Evolutionary conservation across 2,113 vertebrate genomes (phyloP).

Genomic region (Burhinus bistriatus): DNA sequence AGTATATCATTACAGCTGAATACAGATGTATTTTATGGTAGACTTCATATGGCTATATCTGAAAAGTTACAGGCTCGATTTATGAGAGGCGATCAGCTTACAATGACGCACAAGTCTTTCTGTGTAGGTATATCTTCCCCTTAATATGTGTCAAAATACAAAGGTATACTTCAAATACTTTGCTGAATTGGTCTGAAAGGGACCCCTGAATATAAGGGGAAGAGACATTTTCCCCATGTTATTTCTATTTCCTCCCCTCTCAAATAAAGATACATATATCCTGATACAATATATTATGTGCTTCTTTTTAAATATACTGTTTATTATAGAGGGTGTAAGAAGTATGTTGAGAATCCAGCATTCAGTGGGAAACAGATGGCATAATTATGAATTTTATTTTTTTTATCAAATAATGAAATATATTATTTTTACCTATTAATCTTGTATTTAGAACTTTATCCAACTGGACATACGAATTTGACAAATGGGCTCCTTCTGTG

Average conservation of each 20-base stretch:
- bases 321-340: not conserved
- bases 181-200: conserved; percentile 74
- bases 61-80: not conserved
- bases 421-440: not conserved
- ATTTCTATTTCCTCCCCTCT: not conserved
- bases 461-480: conserved; percentile 92
- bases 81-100: not conserved
- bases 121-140: not conserved
- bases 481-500: conserved; percentile 93
- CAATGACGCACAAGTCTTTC: not conserved
- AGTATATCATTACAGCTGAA: not conserved
- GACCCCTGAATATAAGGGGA: conserved; percentile 85
- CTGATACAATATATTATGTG: not conserved
- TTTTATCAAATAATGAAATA: not conserved
- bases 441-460: conserved; percentile 84
- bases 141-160: not conserved
- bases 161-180: not conserved
- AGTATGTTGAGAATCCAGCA: not conserved
- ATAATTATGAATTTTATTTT: conserved; percentile 86
- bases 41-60: not conserved
- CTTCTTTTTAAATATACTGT: not conserved
- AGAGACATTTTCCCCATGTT: not conserved
- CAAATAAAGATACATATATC: not conserved
- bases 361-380: conserved; percentile 76
- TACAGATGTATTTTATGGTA: not conserved